Evolutionary conservation across 2,797 vertebrate species (phyloP).

Genomic region (Rhyacichthys aspro): DNA sequence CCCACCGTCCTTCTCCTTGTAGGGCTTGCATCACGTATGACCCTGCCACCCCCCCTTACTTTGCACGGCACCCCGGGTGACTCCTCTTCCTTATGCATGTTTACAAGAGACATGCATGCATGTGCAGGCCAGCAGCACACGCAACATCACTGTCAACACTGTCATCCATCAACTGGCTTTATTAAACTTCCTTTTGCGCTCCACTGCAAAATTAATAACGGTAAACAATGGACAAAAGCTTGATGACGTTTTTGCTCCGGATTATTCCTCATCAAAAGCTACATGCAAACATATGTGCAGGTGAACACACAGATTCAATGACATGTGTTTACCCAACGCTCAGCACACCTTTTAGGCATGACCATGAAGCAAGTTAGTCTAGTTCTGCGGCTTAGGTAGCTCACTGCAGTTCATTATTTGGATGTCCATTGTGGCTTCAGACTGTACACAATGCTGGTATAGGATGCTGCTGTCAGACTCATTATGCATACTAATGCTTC

Average conservation of each 20-base stretch:
- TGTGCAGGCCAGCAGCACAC: slow-evolving; percentile 12
- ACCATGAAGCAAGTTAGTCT: slow-evolving; percentile 63
- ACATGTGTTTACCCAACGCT: slow-evolving; percentile 50
- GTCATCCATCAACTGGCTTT: slow-evolving; percentile 42
- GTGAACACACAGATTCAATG: slow-evolving; percentile 67
- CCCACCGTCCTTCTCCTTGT: slow-evolving; percentile 55
- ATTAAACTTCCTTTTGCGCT: slow-evolving; percentile 27
- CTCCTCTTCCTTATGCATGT: slow-evolving; percentile 33
- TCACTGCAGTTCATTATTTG: slow-evolving; percentile 15
- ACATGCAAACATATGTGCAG: slow-evolving; percentile 57
- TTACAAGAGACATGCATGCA: slow-evolving; percentile 20
- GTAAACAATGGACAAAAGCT: slow-evolving; percentile 54
- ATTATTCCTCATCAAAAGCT: slow-evolving; percentile 37
- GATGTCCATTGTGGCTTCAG: slow-evolving; percentile 21
- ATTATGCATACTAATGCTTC: slow-evolving; percentile 55
- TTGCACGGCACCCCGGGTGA: slow-evolving; percentile 31
- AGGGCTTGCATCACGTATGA: slow-evolving; percentile 36
- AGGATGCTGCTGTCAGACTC: slow-evolving; percentile 43
- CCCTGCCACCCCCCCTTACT: slow-evolving; percentile 19
- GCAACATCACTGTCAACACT: slow-evolving; percentile 16
- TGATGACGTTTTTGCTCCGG: slow-evolving; percentile 48
- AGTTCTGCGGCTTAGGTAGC: slow-evolving; percentile 41
- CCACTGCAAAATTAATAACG: slow-evolving; percentile 52
- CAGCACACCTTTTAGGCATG: slow-evolving; percentile 29
- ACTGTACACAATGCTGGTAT: slow-evolving; percentile 39